Base-by-base conservation (phyloP, 2,888 invertebrate genomes). In the Idaea aversata region DNA sequence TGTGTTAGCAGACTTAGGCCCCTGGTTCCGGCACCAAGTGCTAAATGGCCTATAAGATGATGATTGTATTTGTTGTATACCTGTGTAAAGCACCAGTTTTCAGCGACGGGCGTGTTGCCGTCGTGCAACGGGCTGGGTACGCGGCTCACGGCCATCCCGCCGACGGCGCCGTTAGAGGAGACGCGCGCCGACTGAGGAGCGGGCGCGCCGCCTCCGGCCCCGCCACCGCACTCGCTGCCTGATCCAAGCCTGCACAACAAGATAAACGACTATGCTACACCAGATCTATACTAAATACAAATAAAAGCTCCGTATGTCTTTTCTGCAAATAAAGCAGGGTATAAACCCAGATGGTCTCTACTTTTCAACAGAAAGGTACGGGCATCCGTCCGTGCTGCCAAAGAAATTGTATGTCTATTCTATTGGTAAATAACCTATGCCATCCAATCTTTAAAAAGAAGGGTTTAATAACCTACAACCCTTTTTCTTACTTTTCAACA, bases 21-120 rank as follows among this genome's bases (percentile, higher is more conserved):
- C 25, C 25, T 25, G 25, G 1, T 25, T 25, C 25, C 25, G 3
- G 25, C 25, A 25, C 25, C 25, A 25, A 25, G 25, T 25, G 25
- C 3, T 25, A 25, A 25, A 25, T 25, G 25, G 25, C 3, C 3
- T 1, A 25, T 25, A 2, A 25, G 25, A 2, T 25, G 25, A 25
- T 25, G 25, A 25, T 25, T 25, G 74, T 66, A 65, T 66, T 13
- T 58, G 34, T 59, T 16, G 16, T 58, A 70, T 94, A 98, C 98
- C 97, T 99, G 99, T 90, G 99, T 99, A 92, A 99, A 99, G 95
- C 99, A 99, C 99, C 99, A 99, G 94, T 99, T 99, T 93, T 99
- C 99, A 72, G 99, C 99, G 80, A 99, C 98, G 84, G 99, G 99
- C 86, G 98, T 98, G 94, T 97, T 97, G 90, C 97, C 97, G 96